A percentile compares a stretch with the other conserved stretches of the same genome.
These are phyloP conservation scores for Rhynchonycteris naso DNA, from an alignment of 2,797 vertebrate species.

Conservation along the genomic window DNA sequence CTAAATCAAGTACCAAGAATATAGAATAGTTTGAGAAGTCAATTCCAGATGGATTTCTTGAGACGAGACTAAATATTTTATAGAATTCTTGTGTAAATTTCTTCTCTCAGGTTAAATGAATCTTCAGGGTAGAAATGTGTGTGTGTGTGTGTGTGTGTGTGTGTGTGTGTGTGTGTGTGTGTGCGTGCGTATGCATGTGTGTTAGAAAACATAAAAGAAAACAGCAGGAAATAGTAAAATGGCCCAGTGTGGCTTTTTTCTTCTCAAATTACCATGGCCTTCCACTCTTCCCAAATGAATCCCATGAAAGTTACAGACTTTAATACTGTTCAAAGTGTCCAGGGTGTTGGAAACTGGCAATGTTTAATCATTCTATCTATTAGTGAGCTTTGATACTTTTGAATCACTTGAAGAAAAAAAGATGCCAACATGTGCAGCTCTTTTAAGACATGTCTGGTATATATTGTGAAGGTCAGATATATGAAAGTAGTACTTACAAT, in stretches of 20 bases:
- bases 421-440: not conserved
- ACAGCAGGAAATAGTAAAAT: not conserved
- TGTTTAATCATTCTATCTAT: not conserved
- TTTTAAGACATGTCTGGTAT: not conserved
- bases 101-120: not conserved
- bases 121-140: not conserved
- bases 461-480: not conserved
- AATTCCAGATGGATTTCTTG: not conserved
- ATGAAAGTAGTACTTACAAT: conserved; percentile 7
- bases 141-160: not conserved
- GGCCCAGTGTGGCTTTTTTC: not conserved
- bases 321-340: not conserved
- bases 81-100: not conserved
- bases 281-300: not conserved
- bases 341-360: not conserved
- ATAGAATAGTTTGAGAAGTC: not conserved
- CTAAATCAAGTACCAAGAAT: not conserved
- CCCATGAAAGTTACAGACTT: not conserved
- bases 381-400: not conserved
- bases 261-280: not conserved
- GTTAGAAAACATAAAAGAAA: not conserved
- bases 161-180: not conserved
- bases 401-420: not conserved
- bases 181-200: not conserved
- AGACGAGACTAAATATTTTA: not conserved